These are phyloP conservation scores for Lordiphosa collinella DNA, from an alignment of 1,140 invertebrate species.

Conservation along the genomic window DNA sequence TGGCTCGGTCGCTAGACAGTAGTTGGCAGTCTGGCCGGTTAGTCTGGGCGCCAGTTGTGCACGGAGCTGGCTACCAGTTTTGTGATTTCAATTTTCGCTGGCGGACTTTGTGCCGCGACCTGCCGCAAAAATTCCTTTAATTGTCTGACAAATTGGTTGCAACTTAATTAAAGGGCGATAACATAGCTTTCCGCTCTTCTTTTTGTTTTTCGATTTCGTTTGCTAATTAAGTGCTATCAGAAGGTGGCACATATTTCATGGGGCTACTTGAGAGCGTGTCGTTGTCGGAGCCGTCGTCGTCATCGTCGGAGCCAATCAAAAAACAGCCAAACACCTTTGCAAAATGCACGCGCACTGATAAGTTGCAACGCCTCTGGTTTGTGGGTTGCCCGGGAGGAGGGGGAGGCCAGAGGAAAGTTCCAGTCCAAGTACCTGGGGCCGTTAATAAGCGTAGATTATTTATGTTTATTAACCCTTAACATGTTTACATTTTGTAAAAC, in stretches of 20 bases:
- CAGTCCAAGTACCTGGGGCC: constrained; percentile 34
- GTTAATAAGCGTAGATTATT: constrained; percentile 79
- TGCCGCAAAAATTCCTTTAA: constrained; percentile 59
- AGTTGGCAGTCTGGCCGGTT: constrained; percentile 27
- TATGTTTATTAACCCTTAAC: constrained; percentile 79
- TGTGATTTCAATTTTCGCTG: constrained; percentile 16
- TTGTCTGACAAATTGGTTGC: constrained; percentile 74
- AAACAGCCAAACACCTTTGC: constrained; percentile 72
- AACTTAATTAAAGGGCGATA: constrained; percentile 74
- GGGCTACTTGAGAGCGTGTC: constrained; percentile 29
- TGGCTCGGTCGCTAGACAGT: constrained; percentile 55
- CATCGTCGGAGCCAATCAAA: constrained; percentile 43
- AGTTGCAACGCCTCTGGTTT: constrained; percentile 23
- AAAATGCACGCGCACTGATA: constrained; percentile 71
- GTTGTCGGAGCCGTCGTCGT: background rate
- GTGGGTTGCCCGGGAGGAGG: too few species aligned
- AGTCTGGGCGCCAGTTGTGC: constrained; percentile 33
- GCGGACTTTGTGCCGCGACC: constrained; percentile 35
- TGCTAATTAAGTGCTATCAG: constrained; percentile 72
- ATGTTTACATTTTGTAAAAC: constrained; percentile 80
- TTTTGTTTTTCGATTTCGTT: constrained; percentile 11
- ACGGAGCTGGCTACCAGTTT: constrained; percentile 33
- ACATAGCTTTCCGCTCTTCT: constrained; percentile 15
- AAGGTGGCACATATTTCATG: constrained; percentile 67
- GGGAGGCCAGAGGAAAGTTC: background rate